phyloP scores from a whole-genome alignment of 2,888 invertebrate species.

The Acanthosepion esculentum region DNA sequence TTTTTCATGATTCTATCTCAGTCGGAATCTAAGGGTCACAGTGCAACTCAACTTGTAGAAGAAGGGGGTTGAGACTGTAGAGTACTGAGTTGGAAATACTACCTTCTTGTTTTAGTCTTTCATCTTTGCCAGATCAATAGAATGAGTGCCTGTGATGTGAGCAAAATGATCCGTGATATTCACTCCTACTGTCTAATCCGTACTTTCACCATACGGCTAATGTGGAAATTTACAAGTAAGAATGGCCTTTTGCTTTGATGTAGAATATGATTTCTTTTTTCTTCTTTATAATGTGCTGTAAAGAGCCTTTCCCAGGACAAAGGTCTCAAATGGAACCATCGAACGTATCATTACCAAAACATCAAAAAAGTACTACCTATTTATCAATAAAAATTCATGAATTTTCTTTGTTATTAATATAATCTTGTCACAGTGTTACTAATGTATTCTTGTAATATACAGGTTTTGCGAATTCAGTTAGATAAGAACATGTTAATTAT shows the following conservation, averaged over 20 bases:
- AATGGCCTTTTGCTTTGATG: slow-evolving; percentile 5
- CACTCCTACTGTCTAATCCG: too few species aligned
- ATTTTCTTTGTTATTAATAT: too few species aligned
- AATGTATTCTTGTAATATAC: too few species aligned
- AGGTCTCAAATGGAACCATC: too few species aligned
- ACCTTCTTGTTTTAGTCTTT: background rate
- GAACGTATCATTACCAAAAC: too few species aligned
- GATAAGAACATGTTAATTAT: too few species aligned
- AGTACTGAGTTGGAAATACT: background rate
- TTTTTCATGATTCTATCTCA: background rate
- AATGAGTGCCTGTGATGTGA: background rate
- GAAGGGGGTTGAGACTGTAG: background rate
- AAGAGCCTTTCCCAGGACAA: too few species aligned
- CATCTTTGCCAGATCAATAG: background rate
- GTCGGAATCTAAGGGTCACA: background rate
- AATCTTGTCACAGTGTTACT: too few species aligned
- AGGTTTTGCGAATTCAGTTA: too few species aligned
- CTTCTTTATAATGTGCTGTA: background rate
- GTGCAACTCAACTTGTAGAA: background rate
- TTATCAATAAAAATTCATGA: too few species aligned
- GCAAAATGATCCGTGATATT: background rate
- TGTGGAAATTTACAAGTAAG: slow-evolving; percentile 33
- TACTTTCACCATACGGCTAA: background rate
- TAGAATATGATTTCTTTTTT: background rate
- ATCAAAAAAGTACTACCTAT: too few species aligned